Conservation (phyloP, 2,888 invertebrate species). For the Chrysopilus asiliformis region DNA sequence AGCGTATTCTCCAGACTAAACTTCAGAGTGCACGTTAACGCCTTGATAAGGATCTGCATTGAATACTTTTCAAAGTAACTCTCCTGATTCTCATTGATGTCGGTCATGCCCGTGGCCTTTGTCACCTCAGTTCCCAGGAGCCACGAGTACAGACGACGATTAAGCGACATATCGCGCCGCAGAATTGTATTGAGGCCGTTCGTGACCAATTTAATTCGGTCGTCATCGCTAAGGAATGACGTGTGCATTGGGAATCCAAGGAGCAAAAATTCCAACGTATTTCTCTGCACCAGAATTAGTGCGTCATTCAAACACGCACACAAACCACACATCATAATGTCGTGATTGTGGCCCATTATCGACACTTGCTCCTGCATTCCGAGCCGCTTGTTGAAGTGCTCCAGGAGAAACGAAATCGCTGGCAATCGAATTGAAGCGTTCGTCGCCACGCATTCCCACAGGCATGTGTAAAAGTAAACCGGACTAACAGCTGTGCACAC, state of each 20-base stretch:
- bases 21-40: constrained; percentile 46
- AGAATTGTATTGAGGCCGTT: constrained; percentile 62
- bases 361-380: constrained; percentile 69
- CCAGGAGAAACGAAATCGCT: constrained; percentile 64
- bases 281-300: constrained; percentile 71
- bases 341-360: constrained; percentile 71
- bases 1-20: constrained; percentile 39
- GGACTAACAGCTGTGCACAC: constrained; percentile 63
- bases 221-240: constrained; percentile 50
- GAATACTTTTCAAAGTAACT: constrained; percentile 55
- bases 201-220: constrained; percentile 58
- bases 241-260: constrained; percentile 76
- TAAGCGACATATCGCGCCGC: constrained; percentile 79
- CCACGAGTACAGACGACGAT: constrained; percentile 75
- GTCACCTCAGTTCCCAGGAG: constrained; percentile 55
- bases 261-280: constrained; percentile 68
- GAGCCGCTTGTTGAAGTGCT: constrained; percentile 65
- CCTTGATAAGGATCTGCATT: constrained; percentile 50
- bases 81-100: constrained; percentile 28
- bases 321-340: constrained; percentile 67
- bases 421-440: constrained; percentile 69
- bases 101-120: constrained; percentile 35
- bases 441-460: constrained; percentile 77
- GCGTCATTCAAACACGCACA: constrained; percentile 68
- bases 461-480: constrained; percentile 68